These are phyloP conservation scores for Sclerurus mexicanus DNA, from an alignment of 2,113 vertebrate species.

Conservation along the genomic window DNA sequence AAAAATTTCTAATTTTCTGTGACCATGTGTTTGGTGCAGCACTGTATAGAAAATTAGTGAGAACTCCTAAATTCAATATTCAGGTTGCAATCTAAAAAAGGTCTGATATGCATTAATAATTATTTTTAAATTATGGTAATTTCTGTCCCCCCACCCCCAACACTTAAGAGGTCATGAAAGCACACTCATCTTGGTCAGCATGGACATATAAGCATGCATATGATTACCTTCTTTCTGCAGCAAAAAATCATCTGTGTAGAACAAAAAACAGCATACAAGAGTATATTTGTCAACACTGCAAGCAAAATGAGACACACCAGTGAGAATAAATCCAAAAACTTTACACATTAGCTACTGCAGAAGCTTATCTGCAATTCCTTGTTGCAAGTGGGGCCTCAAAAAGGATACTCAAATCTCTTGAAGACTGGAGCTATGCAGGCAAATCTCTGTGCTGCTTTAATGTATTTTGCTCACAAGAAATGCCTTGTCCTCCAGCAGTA, in stretches of 20 bases:
- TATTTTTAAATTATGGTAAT: not conserved
- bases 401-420: conserved; percentile 43
- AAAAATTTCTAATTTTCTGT: not conserved
- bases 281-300: not conserved
- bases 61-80: not conserved
- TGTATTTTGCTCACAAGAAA: conserved; percentile 53
- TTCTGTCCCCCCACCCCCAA: not conserved
- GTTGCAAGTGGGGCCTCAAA: conserved; percentile 4
- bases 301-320: not conserved
- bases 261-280: not conserved
- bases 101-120: not conserved
- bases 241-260: not conserved
- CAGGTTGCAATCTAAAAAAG: not conserved
- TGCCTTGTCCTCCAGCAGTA: conserved; percentile 49
- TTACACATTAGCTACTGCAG: conserved; percentile 16
- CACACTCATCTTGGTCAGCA: not conserved
- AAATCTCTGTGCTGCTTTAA: conserved; percentile 48
- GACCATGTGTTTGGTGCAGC: not conserved
- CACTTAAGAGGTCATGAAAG: not conserved
- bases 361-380: conserved; percentile 38
- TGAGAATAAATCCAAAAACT: not conserved
- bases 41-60: not conserved
- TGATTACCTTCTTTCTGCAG: not conserved
- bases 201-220: not conserved
- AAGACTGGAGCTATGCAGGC: not conserved